Conservation (phyloP, 2,888 invertebrate genomes). For the Crioceris asparagi region DNA sequence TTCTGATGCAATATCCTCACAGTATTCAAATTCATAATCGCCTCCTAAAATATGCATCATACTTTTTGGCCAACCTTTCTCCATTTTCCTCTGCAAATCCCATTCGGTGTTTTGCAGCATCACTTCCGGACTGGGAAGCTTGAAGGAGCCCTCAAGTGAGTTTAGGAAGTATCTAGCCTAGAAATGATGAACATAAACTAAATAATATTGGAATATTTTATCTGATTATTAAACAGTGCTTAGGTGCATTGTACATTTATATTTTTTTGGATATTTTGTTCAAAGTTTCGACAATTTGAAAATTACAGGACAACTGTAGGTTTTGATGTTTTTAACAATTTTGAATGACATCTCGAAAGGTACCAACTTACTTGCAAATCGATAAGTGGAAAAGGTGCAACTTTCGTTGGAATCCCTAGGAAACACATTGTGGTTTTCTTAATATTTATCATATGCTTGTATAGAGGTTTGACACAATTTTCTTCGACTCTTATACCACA, state of each 20-base stretch:
- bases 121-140: conserved; percentile 49
- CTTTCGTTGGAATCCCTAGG: conserved; percentile 58
- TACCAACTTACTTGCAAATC: conserved; percentile 66
- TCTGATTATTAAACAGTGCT: no score
- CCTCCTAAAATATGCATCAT: conserved; percentile 79
- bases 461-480: conserved; percentile 58
- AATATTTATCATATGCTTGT: conserved; percentile 67
- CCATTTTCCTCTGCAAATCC: conserved; percentile 46
- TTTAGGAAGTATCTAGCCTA: conserved; percentile 54
- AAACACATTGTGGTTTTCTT: conserved; percentile 65
- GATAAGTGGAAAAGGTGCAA: conserved; percentile 58
- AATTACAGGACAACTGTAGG: no score
- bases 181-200: no score
- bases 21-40: conserved; percentile 54
- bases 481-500: conserved; percentile 52
- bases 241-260: no score
- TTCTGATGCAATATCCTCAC: conserved; percentile 53
- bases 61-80: conserved; percentile 54
- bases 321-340: no score
- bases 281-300: no score
- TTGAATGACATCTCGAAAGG: no score
- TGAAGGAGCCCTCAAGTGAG: conserved; percentile 45
- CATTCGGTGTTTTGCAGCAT: conserved; percentile 51
- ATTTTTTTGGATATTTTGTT: no score
- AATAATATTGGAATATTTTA: no score